Evolutionary conservation across 2,888 invertebrate species (phyloP).

Genomic region (Athrips mouffetella): DNA sequence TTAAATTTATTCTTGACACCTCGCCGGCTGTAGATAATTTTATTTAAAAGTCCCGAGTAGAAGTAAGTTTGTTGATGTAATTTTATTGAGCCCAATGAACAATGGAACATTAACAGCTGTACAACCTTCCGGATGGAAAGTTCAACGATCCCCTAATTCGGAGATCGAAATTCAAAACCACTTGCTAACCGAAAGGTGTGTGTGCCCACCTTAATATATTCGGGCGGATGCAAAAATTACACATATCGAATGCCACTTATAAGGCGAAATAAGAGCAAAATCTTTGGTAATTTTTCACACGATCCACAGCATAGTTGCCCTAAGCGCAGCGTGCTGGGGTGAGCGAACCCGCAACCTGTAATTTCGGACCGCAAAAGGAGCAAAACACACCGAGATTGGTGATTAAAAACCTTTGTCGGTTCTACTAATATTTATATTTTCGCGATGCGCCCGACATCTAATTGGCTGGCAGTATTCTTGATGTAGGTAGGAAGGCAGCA

Average conservation of each 20-base stretch:
- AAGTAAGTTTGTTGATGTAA: neutral
- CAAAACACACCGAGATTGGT: slow-evolving; percentile 72
- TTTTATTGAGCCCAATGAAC: neutral
- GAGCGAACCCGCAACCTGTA: slow-evolving; percentile 75
- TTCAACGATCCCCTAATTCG: slow-evolving; percentile 31
- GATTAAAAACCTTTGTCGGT: slow-evolving; percentile 79
- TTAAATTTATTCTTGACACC: slow-evolving; percentile 22
- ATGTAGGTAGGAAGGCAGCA: slow-evolving; percentile 51
- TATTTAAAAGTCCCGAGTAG: neutral
- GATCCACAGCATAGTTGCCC: slow-evolving; percentile 74
- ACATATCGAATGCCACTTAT: slow-evolving; percentile 70
- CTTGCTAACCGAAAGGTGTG: slow-evolving; percentile 30
- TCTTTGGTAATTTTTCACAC: slow-evolving; percentile 73
- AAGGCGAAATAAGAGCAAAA: slow-evolving; percentile 70
- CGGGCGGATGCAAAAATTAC: slow-evolving; percentile 66
- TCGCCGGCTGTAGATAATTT: neutral
- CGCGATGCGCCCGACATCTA: slow-evolving; percentile 75
- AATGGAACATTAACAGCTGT: neutral
- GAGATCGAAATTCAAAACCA: slow-evolving; percentile 8
- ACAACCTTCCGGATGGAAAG: slow-evolving; percentile 19
- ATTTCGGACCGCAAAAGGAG: slow-evolving; percentile 78
- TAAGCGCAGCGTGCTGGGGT: slow-evolving; percentile 70
- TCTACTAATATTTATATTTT: slow-evolving; percentile 79
- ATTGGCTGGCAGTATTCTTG: slow-evolving; percentile 68
- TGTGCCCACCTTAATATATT: slow-evolving; percentile 41